Evolutionary conservation across 2,888 invertebrate genomes (phyloP), one percentile per base, ranked within the genome.

Genomic region (Celastrina argiolus): DNA sequence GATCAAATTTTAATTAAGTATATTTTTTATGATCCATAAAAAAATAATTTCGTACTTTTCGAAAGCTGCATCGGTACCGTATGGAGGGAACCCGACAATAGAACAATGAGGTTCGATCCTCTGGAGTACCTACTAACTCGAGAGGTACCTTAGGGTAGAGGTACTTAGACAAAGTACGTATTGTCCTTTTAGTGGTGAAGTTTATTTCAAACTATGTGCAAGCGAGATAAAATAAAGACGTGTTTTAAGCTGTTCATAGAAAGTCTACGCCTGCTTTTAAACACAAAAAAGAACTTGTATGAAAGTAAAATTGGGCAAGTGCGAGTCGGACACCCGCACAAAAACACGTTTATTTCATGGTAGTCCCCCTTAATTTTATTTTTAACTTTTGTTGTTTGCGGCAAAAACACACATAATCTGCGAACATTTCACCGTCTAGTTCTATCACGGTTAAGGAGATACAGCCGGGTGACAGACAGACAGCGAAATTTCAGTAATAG

Each of bases 41-140:
- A 8, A 10, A 3, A 14, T 41, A 41, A 36, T 12, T 36, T 36
- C 8, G 10, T 36, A 36, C 8, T 12, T 18, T 51, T 51, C 7
- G 10, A 51, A 4, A 51, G 22, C n/a, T 14, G 42, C 14, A 14
- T 39, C 39, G 1, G 16, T n/a, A 42, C 22, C 22, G 16, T 16
- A 31, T 16, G n/a, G n/a, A 8, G 59, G 36, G 31, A 59, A 16
- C 16, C 45, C 6, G 5, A 14, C 39, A 14, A 61, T 36, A 7
- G 61, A 61, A 61, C 61, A 61, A 61, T 61, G 22, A 22, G 22
- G 16, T 26, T 61, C 39, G 22, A 61, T 18, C 34, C 59, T 36
- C n/a, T n/a, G n/a, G n/a, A n/a, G 59, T 10, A 61, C 18, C 58
- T 39, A n/a, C n/a, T n/a, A n/a, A n/a, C 36, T 22, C 39, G 56